phyloP scores from a whole-genome alignment of 2,113 vertebrate species.

The Halichoeres trimaculatus region DNA sequence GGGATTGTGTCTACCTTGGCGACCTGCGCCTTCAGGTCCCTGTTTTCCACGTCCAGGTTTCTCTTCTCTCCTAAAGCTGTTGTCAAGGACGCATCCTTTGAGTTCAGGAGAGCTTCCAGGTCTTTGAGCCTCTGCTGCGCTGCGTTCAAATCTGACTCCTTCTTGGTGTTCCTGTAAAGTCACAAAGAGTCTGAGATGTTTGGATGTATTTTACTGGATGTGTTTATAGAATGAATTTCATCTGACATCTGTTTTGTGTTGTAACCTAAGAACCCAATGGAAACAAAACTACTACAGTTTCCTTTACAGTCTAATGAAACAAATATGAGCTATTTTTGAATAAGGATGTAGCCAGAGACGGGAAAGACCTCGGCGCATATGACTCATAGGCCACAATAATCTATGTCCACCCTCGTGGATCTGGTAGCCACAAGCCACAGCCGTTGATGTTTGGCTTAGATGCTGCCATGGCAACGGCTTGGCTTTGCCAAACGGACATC shows the following conservation, averaged over 20 bases:
- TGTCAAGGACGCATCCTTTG: conserved; percentile 89
- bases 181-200: neutral
- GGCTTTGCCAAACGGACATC: conserved; percentile 60
- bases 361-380: conserved; percentile 63
- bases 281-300: conserved; percentile 34
- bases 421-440: conserved; percentile 68
- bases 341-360: conserved; percentile 25
- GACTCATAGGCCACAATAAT: conserved; percentile 62
- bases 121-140: conserved; percentile 91
- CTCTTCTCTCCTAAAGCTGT: conserved; percentile 92
- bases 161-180: conserved; percentile 88
- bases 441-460: conserved; percentile 43
- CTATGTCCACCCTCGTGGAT: conserved; percentile 31
- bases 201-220: neutral
- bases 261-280: conserved; percentile 6
- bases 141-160: conserved; percentile 86
- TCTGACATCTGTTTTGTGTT: neutral
- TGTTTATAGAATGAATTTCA: neutral
- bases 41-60: conserved; percentile 86
- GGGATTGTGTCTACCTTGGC: conserved; percentile 86
- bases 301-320: conserved; percentile 19
- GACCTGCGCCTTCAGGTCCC: conserved; percentile 88
- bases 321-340: conserved; percentile 57
- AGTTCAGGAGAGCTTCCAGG: conserved; percentile 91
- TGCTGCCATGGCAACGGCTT: conserved; percentile 61